phyloP scores from a whole-genome alignment of 2,797 vertebrate species.

The Typhlichthys subterraneus region DNA sequence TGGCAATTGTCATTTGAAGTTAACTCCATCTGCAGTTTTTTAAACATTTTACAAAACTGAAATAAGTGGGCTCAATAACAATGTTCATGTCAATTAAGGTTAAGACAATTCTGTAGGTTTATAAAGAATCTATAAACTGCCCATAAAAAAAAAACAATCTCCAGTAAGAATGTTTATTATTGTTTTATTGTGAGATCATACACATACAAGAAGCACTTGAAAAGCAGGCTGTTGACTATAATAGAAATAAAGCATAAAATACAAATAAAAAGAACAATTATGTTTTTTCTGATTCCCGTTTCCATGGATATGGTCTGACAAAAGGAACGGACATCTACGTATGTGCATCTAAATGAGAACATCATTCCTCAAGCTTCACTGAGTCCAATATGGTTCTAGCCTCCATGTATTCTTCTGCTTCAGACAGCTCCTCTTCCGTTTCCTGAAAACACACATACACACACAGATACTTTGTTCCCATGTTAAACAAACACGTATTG shows the following conservation, averaged over 20 bases:
- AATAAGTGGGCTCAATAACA: neutral
- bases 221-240: conserved; percentile 21
- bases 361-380: conserved; percentile 90
- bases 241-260: neutral
- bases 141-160: neutral
- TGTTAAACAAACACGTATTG: neutral
- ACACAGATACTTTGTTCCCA: conserved; percentile 7
- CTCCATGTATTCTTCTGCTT: conserved; percentile 90
- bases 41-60: too few species aligned
- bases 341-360: conserved; percentile 66
- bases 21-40: too few species aligned
- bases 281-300: conserved; percentile 34
- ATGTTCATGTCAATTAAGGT: neutral
- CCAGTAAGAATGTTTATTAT: conserved; percentile 46
- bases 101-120: conserved; percentile 2
- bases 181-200: conserved; percentile 35
- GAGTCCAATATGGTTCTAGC: conserved; percentile 86
- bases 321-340: conserved; percentile 81
- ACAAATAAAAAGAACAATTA: conserved; percentile 55
- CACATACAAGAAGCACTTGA: conserved; percentile 23
- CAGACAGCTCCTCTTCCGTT: conserved; percentile 87
- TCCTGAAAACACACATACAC: conserved; percentile 80
- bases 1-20: too few species aligned
- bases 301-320: conserved; percentile 57
- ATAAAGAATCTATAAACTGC: neutral